Evolutionary conservation across 2,113 vertebrate species (phyloP), one percentile per base, ranked within the genome.

Genomic region (Peucedramus taeniatus): DNA sequence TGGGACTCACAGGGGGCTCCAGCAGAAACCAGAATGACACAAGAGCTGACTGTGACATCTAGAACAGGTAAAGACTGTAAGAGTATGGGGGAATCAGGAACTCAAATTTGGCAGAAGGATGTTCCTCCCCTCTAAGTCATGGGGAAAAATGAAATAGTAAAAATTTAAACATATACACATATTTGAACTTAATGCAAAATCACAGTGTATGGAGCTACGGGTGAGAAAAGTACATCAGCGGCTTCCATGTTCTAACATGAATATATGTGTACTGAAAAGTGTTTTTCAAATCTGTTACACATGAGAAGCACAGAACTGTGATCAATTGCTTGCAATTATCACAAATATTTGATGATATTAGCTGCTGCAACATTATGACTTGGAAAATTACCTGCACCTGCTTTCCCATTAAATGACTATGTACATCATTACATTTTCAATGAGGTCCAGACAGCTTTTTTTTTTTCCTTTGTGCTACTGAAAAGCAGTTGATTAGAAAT

Each of bases 271-370:
- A 66, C 8, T 33, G 10, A 49, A 81, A 93, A 51, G 23, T 24
- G 16, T 24, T 80, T 88, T 84, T 75, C 53, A 70, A 60, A 77
- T 50, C 42, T 47, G 17, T 44, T n/a, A 64, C 44, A 65, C 1
- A 1, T 47, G 35, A 76, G 68, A 57, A 83, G 56, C 59, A 70
- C 26, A 92, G 60, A 93, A 65, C 33, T 45, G 64, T 56, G 44
- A 95, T 94, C 93, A 93, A 83, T 33, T 88, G 71, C 59, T 93
- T 57, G 83, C 74, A 96, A 93, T 94, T 95, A 96, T 92, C 89
- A 82, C 89, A 89, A 95, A 96, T 96, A 96, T 96, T 84, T 94
- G 81, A 87, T 79, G 59, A 80, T 93, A 96, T 90, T 94, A 97
- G 91, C 94, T 90, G 61, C 86, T 83, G 86, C 78, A 95, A 96